phyloP scores from a whole-genome alignment of 92 coral and sea anemone species.

The Siderastrea radians region DNA sequence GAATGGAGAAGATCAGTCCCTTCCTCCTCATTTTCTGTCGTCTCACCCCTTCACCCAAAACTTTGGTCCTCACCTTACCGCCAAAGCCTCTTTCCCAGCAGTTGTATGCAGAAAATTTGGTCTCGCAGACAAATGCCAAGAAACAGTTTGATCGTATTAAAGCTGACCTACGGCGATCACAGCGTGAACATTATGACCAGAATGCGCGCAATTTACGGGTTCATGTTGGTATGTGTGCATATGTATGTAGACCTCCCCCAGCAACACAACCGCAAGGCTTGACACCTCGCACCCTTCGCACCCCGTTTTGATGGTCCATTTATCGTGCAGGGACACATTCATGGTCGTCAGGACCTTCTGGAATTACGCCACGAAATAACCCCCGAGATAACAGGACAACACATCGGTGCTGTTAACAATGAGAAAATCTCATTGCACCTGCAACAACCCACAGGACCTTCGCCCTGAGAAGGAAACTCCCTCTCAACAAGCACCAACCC shows the following conservation, averaged over 20 bases:
- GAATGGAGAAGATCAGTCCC: slow-evolving; percentile 45
- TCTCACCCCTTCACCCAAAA: slow-evolving; percentile 37
- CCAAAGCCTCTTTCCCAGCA: slow-evolving; percentile 11
- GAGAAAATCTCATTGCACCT: neutral
- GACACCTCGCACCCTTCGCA: slow-evolving; percentile 46
- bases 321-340: slow-evolving; percentile 41
- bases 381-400: too few relatives aligned
- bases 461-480: slow-evolving; percentile 20
- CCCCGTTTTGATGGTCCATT: slow-evolving; percentile 50
- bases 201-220: slow-evolving; percentile 38
- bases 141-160: neutral
- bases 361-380: too few relatives aligned
- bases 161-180: slow-evolving; percentile 9
- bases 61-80: slow-evolving; percentile 21
- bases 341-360: too few relatives aligned
- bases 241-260: slow-evolving; percentile 38
- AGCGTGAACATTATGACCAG: slow-evolving; percentile 40
- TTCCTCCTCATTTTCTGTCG: slow-evolving; percentile 41
- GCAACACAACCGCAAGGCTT: slow-evolving; percentile 17
- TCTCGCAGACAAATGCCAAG: neutral
- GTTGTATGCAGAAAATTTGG: slow-evolving; percentile 7
- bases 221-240: slow-evolving; percentile 39
- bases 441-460: neutral
- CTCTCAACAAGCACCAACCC: neutral
- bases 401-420: neutral